phyloP scores from a whole-genome alignment of 1,140 invertebrate genomes.

The Batillaria attramentaria region DNA sequence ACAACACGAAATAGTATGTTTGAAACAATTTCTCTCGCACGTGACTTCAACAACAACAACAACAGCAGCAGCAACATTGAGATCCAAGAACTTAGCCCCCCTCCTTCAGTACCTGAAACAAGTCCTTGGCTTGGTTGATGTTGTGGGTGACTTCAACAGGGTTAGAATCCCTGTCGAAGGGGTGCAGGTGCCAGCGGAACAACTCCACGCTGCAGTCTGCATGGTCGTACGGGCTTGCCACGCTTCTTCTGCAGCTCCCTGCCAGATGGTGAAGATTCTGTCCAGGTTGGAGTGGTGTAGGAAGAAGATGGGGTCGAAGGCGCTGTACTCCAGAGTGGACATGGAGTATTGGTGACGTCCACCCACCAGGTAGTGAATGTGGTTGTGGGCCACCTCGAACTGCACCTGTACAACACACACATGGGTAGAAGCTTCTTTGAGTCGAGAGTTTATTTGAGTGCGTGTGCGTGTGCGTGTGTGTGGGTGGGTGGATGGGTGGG shows the following conservation, averaged over 20 bases:
- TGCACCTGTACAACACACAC: conserved; percentile 29
- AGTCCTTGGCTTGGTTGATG: conserved; percentile 5
- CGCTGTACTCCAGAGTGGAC: conserved; percentile 47
- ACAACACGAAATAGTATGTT: no score
- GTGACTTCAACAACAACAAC: no score
- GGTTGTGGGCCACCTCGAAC: conserved; percentile 51
- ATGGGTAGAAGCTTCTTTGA: no score
- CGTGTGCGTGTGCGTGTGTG: no score
- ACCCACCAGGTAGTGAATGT: conserved; percentile 51
- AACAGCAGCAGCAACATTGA: no score
- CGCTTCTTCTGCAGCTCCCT: conserved; percentile 44
- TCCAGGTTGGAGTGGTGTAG: conserved; percentile 50
- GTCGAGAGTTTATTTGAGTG: no score
- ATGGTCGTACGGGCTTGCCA: conserved; percentile 30
- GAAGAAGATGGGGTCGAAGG: conserved; percentile 51
- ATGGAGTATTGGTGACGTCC: conserved; percentile 41
- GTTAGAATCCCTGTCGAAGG: conserved; percentile 45
- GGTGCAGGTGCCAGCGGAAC: conserved; percentile 31
- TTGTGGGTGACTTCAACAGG: conserved; percentile 36
- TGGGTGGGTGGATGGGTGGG: no score
- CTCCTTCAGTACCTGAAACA: conserved; percentile 40
- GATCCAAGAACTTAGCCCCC: no score
- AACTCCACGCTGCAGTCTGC: conserved; percentile 36
- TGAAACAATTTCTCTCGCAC: no score
- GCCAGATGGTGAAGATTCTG: conserved; percentile 41